Evolutionary conservation across 2,888 invertebrate genomes (phyloP).

Genomic region (Drosophila cognata): DNA sequence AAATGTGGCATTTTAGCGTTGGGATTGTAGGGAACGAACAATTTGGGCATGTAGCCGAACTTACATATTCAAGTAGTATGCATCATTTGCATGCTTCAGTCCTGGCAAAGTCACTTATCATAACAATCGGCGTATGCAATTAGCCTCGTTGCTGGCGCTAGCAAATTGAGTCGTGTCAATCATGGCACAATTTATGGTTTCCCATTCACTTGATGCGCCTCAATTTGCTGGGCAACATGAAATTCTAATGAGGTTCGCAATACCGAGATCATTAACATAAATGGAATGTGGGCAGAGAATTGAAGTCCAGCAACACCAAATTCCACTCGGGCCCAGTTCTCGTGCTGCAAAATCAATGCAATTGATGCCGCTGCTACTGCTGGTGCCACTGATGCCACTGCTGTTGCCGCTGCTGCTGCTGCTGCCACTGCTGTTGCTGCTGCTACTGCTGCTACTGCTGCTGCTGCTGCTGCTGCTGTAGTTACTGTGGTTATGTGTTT

Average conservation of each 20-base stretch:
- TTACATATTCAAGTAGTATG: background rate
- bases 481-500: background rate
- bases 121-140: conserved; percentile 35
- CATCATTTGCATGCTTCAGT: background rate
- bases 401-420: background rate
- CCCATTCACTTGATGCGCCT: conserved; percentile 24
- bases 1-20: background rate
- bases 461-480: background rate
- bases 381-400: conserved; percentile 4
- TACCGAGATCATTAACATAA: conserved; percentile 71
- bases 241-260: conserved; percentile 49
- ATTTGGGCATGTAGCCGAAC: background rate
- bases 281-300: conserved; percentile 53
- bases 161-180: conserved; percentile 47
- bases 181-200: conserved; percentile 54
- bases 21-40: background rate
- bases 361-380: conserved; percentile 28
- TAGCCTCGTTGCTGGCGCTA: conserved; percentile 21
- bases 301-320: conserved; percentile 1
- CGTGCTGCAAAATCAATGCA: conserved; percentile 72
- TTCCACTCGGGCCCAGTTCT: conserved; percentile 9
- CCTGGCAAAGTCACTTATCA: conserved; percentile 8
- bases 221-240: conserved; percentile 43
- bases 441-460: background rate
- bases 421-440: background rate